Evolutionary conservation across 2,113 vertebrate genomes (phyloP).

Genomic region (Tragulus kanchil): DNA sequence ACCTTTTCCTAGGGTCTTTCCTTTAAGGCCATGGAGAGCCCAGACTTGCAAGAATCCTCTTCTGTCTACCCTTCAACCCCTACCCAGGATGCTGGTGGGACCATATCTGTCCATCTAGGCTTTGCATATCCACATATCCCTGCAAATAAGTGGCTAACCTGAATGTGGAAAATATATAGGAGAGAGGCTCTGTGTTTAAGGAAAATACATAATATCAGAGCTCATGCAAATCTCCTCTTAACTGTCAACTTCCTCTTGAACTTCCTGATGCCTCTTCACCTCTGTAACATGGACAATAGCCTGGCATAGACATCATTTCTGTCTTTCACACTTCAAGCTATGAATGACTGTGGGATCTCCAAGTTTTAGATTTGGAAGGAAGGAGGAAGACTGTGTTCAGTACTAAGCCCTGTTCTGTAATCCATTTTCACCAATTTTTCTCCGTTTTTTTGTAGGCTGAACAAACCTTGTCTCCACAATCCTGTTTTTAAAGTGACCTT

Average conservation of each 20-base stretch:
- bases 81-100: not conserved
- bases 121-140: not conserved
- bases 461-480: not conserved
- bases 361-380: slow-evolving; percentile 1
- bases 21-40: not conserved
- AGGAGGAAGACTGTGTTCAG: not conserved
- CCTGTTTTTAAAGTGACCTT: slow-evolving; percentile 3
- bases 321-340: not conserved
- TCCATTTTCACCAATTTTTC: slow-evolving; percentile 21
- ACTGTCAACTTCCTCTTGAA: not conserved
- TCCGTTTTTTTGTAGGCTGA: too few relatives aligned
- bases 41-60: not conserved
- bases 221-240: not conserved
- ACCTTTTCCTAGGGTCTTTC: not conserved
- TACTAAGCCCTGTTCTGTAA: not conserved
- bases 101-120: not conserved
- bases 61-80: not conserved
- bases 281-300: not conserved
- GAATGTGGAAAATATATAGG: not conserved
- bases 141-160: not conserved
- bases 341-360: not conserved
- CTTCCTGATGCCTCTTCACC: not conserved
- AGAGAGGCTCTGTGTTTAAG: not conserved
- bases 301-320: not conserved
- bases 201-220: not conserved